Base-by-base conservation (phyloP, 2,888 invertebrate species). In the Autographa pulchrina region DNA sequence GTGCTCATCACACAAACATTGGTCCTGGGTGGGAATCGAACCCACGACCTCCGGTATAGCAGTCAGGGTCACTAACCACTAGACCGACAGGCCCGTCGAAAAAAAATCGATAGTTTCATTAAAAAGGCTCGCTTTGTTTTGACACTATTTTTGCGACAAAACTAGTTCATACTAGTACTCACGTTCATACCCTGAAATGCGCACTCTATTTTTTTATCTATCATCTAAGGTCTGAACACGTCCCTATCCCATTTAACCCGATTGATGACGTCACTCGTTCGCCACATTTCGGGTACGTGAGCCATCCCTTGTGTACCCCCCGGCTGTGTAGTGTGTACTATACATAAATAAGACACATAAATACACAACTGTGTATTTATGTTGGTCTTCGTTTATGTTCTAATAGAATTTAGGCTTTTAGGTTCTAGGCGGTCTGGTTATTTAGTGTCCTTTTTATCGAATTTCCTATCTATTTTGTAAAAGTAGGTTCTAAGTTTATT, bases 191-290 rank as follows among this genome's bases (percentile, higher is more conserved):
- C 25, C 1, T 2, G 2, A 25, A 2, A 25, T 3, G 25, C 25
- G 25, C 25, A 2, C 25, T 25, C 25, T 25, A 25, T 25, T 25
- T 25, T 25, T 3, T 25, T 25, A 25, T 25, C 25, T 25, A 25
- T 25, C 25, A 1, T 25, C 25, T 25, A 25, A 25, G 25, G 85
- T 86, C 86, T 83, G 70, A 70, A 76, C 90, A 91, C 90, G 90
- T 89, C 83, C 87, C 80, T 75, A 65, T 70, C 85, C 83, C 85
- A 87, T 91, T 91, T 92, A 90, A 85, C 87, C 87, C 88, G 88
- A 91, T 91, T 91, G 92, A 91, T 91, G 91, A 90, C 89, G 90
- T 91, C 91, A 91, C 86, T 88, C 85, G 85, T 87, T 88, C 87
- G 85, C 82, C 88, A 87, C 87, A 86, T 87, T 88, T 84, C 80